Base-by-base conservation (phyloP, 1,140 invertebrate genomes). In the Sesamia nonagrioides region DNA sequence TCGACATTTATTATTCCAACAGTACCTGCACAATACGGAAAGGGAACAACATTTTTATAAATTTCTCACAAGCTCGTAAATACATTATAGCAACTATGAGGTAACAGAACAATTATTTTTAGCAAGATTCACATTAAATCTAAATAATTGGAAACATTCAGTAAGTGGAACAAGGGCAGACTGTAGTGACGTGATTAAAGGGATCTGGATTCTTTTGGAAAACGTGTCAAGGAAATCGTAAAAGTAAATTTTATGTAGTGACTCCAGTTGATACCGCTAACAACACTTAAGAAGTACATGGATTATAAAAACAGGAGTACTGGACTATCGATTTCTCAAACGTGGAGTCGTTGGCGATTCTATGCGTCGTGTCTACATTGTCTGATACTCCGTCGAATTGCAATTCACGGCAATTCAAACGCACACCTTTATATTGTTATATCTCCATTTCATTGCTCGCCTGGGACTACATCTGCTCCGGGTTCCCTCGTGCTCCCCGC, bases 401-500 rank as follows among this genome's bases (percentile, higher is more conserved):
- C 89, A 91, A 91, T 92, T 84, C 88, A 86, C 85, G 88, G 86
- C 89, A 94, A 94, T 93, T 91, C 88, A 87, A 85, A 91, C 88
- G 84, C 85, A 89, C 91, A 94, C 91, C 92, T 93, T 93, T 89
- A 93, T 94, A 94, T 93, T 93, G 93, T 93, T 93, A 93, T 92
- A 94, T 94, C 91, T 92, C 89, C 85, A 92, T 94, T 93, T 94
- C 93, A 94, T 94, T 93, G 93, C 91, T 88, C 90, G 89, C 88
- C 80, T 80, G 92, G 92, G 93, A 94, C 81, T 92, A 89, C 91
- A 93, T 90, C 90, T 92, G 90, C 88, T 89, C 84, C 45, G 81
- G 83, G 79, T 79, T 77, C 79, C 81, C 54, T 72, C 85, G 71
- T 61, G 37, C 52, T 6, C 52, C 78, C 48, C 87, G 80, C 86